Conservation (phyloP, 2,113 vertebrate genomes). For the Cathartes aura region DNA sequence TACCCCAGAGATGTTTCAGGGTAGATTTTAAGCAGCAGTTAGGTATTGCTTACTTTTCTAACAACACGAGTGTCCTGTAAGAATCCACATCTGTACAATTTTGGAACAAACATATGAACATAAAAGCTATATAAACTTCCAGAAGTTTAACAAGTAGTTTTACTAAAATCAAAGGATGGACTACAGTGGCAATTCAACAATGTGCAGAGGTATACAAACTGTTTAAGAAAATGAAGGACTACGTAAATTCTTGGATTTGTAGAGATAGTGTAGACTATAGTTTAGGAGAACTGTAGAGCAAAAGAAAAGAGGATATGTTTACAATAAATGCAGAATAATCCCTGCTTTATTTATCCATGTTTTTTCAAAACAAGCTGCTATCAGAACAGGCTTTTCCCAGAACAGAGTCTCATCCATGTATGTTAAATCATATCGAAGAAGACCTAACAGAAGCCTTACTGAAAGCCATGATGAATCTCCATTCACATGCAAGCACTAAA, state of each 20-base stretch:
- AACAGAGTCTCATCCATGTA: background rate
- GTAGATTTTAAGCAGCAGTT: background rate
- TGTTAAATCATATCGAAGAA: background rate
- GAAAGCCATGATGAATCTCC: background rate
- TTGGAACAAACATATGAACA: background rate
- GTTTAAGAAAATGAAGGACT: background rate
- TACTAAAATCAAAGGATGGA: background rate
- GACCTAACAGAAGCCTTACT: background rate
- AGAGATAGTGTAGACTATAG: background rate
- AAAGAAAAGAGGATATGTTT: background rate
- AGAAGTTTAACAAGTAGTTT: background rate
- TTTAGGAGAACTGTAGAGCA: background rate
- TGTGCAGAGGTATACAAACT: background rate
- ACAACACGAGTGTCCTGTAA: background rate
- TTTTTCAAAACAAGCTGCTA: background rate
- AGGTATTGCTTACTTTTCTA: background rate
- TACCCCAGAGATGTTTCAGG: background rate
- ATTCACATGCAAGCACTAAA: background rate
- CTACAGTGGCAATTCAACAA: background rate
- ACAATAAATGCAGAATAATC: background rate
- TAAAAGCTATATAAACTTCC: background rate
- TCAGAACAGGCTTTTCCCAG: background rate
- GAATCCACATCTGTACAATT: background rate
- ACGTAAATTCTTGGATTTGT: background rate
- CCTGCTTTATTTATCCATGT: background rate